Evolutionary conservation across 92 coral and sea anemone genomes (phyloP).

Genomic region (Porites lobata): DNA sequence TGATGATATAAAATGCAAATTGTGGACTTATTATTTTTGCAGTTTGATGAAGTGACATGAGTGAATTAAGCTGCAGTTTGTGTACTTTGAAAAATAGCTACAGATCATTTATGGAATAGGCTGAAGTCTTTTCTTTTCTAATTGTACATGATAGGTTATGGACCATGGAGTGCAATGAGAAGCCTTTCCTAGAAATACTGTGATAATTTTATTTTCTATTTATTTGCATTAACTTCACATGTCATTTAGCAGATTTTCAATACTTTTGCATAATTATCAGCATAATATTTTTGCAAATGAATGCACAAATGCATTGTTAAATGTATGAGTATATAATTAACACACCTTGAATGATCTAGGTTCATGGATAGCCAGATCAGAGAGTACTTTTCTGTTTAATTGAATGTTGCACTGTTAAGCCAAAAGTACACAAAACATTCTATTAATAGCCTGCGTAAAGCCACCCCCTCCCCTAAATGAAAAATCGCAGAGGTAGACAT

Average conservation of each 20-base stretch:
- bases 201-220: no score
- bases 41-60: no score
- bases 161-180: no score
- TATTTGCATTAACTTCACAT: no score
- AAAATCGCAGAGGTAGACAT: not conserved
- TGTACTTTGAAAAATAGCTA: no score
- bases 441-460: not conserved
- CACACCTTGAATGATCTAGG: slow-evolving; percentile 96
- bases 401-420: slow-evolving; percentile 85
- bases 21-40: no score
- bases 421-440: not conserved
- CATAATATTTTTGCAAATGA: not conserved
- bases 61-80: no score
- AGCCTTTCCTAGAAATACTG: no score
- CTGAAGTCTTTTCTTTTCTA: no score
- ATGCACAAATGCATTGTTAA: not conserved
- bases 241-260: not conserved
- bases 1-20: no score
- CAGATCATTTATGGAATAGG: no score
- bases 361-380: slow-evolving; percentile 98
- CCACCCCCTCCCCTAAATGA: not conserved
- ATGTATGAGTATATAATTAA: not conserved
- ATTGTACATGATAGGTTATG: no score
- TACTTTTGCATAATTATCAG: not conserved
- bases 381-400: slow-evolving; percentile 93